Percentiles rank a stretch among this genome's conserved stretches.
phyloP scores from a whole-genome alignment of 2,113 vertebrate genomes.

The Tachysurus vachellii region DNA sequence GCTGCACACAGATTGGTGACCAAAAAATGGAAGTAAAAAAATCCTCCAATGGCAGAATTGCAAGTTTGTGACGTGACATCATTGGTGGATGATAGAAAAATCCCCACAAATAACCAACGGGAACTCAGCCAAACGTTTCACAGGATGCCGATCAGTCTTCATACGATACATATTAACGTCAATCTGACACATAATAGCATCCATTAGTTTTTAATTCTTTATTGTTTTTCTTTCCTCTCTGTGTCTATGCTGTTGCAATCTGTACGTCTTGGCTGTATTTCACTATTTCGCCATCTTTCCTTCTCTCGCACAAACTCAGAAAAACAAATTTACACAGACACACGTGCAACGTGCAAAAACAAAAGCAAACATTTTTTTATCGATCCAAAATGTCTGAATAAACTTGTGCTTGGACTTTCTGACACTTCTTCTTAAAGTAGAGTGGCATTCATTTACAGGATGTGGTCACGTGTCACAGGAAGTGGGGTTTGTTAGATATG shows the following conservation, averaged over 20 bases:
- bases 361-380: neutral
- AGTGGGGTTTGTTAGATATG: slow-evolving; percentile 58
- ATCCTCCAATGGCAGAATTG: slow-evolving; percentile 1
- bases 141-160: slow-evolving; percentile 9
- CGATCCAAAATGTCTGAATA: neutral
- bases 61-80: slow-evolving; percentile 25
- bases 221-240: slow-evolving; percentile 6
- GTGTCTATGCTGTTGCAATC: slow-evolving; percentile 9
- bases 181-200: slow-evolving; percentile 6
- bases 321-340: slow-evolving; percentile 1
- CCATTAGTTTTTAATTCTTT: neutral
- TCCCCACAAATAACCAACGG: neutral
- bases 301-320: neutral
- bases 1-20: neutral
- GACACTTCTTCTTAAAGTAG: slow-evolving; percentile 21
- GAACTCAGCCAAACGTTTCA: slow-evolving; percentile 16
- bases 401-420: neutral
- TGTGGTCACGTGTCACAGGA: slow-evolving; percentile 71
- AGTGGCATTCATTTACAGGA: slow-evolving; percentile 63
- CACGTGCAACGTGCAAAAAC: neutral
- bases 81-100: neutral
- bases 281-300: neutral
- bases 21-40: slow-evolving; percentile 29
- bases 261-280: slow-evolving; percentile 12
- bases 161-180: slow-evolving; percentile 24